Base-by-base conservation (phyloP, 2,113 vertebrate genomes). In the Numenius arquata region DNA sequence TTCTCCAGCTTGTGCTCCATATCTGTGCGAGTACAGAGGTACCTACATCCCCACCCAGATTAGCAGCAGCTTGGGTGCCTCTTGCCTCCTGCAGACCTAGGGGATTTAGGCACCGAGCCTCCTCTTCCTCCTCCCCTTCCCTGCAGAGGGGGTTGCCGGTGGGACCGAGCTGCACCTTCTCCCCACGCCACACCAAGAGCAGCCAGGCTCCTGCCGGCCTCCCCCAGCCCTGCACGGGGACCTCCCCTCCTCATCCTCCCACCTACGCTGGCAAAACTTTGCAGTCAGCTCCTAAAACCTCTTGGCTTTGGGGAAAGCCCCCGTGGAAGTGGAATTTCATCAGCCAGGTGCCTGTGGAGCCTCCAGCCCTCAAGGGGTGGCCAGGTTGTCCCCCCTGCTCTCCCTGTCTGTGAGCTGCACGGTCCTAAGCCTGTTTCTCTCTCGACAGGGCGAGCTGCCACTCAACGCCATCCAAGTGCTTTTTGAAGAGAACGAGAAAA, bases 381-480 rank as follows among this genome's bases (percentile, higher is more conserved):
- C 26, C 11, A 1, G 4, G 29, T 6, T 23, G 38, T 62, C 62
- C 36, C 43, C 62, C 11, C 48, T 9, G 8, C 47, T 36, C n/a
- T 8, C 12, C 27, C 15, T 36, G 23, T 20, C 78, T 22, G 8
- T 20, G 47, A 26, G 53, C 65, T 4, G 9, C 1, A 0, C 0
- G 6, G 12, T 82, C 47, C 75, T 74, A 30, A 90, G 10, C 78
- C 90, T 38, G 15, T 43, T 45, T 73, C 47, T 92, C 50, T 79
- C 38, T 76, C 65, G 55, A 8, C 98, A 99, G 99, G 99, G 99
- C 5, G 99, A 99, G 97, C 99, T 99, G 93, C 98, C 99, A 0
- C 98, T 99, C 88, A 99, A 99, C 43, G 98, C 99, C 94, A 96
- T 99, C 70, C 98, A 97, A 27, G 98, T 99, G 95, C 98, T 98